These are phyloP conservation scores for Lasiommata megera DNA, from an alignment of 2,888 invertebrate genomes.

Conservation along the genomic window DNA sequence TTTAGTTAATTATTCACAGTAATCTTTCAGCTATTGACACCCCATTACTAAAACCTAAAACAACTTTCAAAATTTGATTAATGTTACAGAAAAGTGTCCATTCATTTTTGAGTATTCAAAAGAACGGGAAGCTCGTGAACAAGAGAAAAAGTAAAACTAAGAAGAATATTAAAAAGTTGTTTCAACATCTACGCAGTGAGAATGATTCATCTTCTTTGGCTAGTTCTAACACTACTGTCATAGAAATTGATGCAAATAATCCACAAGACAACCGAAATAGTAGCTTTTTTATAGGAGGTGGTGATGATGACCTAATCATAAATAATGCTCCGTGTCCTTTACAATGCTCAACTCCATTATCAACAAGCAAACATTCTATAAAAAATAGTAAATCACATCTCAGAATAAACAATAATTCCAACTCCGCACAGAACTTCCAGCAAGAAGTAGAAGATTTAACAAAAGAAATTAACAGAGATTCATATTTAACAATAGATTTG, in stretches of 20 bases:
- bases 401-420: constrained; percentile 31
- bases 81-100: constrained; percentile 14
- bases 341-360: constrained; percentile 56
- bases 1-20: too few relatives aligned
- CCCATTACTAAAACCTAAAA: too few relatives aligned
- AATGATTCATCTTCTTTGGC: constrained; percentile 27
- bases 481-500: constrained; percentile 65
- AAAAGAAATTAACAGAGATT: constrained; percentile 52
- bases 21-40: too few relatives aligned
- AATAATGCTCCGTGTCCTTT: constrained; percentile 35
- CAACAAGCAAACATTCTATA: constrained; percentile 19
- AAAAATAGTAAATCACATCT: background rate
- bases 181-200: constrained; percentile 40
- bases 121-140: constrained; percentile 39
- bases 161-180: constrained; percentile 42
- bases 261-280: constrained; percentile 14
- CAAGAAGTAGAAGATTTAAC: constrained; percentile 46
- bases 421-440: constrained; percentile 34
- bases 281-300: constrained; percentile 42
- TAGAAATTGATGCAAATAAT: constrained; percentile 36
- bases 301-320: constrained; percentile 41
- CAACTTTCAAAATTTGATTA: background rate
- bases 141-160: constrained; percentile 34
- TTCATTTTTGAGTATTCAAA: constrained; percentile 19
- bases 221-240: constrained; percentile 32